phyloP scores from a whole-genome alignment of 2,113 vertebrate species.

The Serranochromis macrocephalus region DNA sequence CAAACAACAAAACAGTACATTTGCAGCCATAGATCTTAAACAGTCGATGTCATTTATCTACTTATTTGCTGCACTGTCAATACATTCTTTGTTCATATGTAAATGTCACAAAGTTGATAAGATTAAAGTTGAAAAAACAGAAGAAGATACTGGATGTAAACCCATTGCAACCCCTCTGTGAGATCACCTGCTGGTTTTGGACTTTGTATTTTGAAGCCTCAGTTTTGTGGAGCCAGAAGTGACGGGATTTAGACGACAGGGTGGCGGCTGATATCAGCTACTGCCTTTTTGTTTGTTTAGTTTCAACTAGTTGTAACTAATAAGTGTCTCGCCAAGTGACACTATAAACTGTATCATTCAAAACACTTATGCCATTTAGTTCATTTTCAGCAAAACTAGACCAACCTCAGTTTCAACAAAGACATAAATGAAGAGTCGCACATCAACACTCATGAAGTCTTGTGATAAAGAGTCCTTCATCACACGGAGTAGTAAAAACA shows the following conservation, averaged over 20 bases:
- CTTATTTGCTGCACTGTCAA: neutral
- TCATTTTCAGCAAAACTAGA: neutral
- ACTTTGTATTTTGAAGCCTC: neutral
- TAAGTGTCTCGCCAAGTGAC: neutral
- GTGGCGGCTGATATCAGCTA: neutral
- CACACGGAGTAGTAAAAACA: neutral
- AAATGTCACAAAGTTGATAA: neutral
- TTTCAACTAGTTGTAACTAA: neutral
- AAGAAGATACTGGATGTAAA: neutral
- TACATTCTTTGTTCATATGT: neutral
- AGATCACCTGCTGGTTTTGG: neutral
- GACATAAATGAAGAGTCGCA: neutral
- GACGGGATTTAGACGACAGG: fast-evolving
- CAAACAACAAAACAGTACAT: neutral
- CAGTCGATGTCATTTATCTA: neutral
- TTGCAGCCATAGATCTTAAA: neutral
- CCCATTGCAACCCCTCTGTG: neutral
- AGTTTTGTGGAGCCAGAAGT: neutral
- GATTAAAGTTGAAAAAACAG: neutral
- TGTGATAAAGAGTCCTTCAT: neutral
- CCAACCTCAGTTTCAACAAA: neutral
- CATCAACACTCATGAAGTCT: neutral
- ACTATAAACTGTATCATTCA: neutral
- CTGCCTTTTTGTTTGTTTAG: neutral
- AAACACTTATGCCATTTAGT: neutral